These are phyloP conservation scores for Rotaria macrura DNA, from an alignment of 2,888 invertebrate genomes.

Conservation along the genomic window DNA sequence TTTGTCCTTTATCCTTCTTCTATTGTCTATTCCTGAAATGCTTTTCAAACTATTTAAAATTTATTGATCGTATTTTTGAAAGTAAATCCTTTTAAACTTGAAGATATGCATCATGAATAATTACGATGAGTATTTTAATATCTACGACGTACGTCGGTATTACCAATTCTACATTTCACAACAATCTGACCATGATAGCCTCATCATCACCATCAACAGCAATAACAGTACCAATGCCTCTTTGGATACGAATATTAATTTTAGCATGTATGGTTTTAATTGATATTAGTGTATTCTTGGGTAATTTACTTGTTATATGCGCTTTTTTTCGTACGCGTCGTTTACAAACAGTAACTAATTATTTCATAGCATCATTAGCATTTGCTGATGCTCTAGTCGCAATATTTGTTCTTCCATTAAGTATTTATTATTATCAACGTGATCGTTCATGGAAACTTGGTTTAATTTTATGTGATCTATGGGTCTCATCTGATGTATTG, in stretches of 20 bases:
- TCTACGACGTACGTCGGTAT: background rate
- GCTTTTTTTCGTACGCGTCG: slow-evolving; percentile 36
- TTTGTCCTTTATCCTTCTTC: background rate
- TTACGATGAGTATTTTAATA: background rate
- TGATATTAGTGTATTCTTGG: slow-evolving; percentile 29
- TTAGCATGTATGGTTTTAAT: background rate
- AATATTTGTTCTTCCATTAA: slow-evolving; percentile 37
- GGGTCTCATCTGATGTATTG: slow-evolving; percentile 42
- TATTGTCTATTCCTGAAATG: background rate
- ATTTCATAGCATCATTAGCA: slow-evolving; percentile 37
- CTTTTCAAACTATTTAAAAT: background rate
- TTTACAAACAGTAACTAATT: slow-evolving; percentile 38
- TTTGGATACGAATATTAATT: background rate
- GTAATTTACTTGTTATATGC: slow-evolving; percentile 37
- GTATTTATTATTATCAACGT: slow-evolving; percentile 33
- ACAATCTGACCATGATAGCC: background rate
- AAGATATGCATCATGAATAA: background rate
- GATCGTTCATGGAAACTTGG: background rate
- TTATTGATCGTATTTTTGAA: background rate
- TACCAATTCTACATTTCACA: background rate
- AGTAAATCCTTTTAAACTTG: background rate
- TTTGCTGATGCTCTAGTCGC: slow-evolving; percentile 37
- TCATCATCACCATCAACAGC: background rate
- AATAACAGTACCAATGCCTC: background rate
- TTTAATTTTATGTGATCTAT: slow-evolving; percentile 37